Base-by-base conservation (phyloP, 2,888 invertebrate genomes). In the Crepidodera aurea region DNA sequence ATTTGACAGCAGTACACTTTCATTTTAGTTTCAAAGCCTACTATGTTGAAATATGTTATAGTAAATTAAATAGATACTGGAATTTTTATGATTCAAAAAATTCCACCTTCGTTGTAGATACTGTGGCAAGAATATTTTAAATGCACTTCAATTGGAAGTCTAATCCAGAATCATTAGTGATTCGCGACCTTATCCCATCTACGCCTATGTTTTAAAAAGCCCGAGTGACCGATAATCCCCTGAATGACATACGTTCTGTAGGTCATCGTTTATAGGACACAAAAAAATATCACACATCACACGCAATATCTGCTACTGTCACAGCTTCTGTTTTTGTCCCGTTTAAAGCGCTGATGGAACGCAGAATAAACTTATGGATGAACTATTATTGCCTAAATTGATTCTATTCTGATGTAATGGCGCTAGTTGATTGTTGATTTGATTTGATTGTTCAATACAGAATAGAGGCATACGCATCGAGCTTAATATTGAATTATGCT, bases 251-350 rank as follows among this genome's bases (percentile, higher is more conserved):
- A 6, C 27, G 29, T 37, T 51, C 53, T 62, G 46, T 62, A 42
- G 62, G 66, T 67, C 66, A 62, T 62, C 62, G 66, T 62, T 64
- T 54, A 64, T 59, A 44, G 44, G 57, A 37, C 58, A 59, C 5
- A 46, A 25, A 29, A 51, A 22, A 22, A 51, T 15, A 51, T 22
- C 25, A 29, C 51, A 34, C 13, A 37, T 37, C 22, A 22, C 25
- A 25, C 42, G n/a, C 8, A 42, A 18, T 16, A 6, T 12, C 44
- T 22, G 10, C 12, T 12, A n/a, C 12, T 25, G 22, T 44, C 22
- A 44, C 22, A 25, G 46, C 12, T 13, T 16, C n/a, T 10, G 16
- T 16, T 42, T 42, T 42, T 19, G 13, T 22, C 22, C 27, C 15
- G 48, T n/a, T 48, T 29, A 15, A 48, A 16, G 15, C n/a, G 15